Base-by-base conservation (phyloP, 2,888 invertebrate species). In the Drosophila anomalipes region DNA sequence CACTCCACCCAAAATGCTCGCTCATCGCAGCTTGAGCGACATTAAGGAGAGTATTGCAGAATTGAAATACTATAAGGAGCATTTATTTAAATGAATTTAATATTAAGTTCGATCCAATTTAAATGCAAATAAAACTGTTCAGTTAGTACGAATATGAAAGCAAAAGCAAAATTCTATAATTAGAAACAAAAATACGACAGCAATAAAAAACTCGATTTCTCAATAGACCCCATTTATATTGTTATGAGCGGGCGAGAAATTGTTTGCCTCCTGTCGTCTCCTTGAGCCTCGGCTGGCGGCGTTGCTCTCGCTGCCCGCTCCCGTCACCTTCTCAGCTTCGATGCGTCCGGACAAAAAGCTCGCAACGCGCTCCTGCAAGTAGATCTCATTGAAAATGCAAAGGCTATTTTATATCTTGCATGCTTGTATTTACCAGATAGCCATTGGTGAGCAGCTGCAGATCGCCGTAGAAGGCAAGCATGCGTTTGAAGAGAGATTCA, bases 11-110 rank as follows among this genome's bases (percentile, higher is more conserved):
- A 97, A 97, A 89, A 93, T 91, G 58, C 94, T 95, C n/a, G 86
- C 92, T 0, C 98, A 98, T 91, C 95, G 98, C 80, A 95, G 96
- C 19, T 86, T 97, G n/a, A 95, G 95, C 86, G 99, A 99, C 93
- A 98, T 99, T 65, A 94, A 94, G 80, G 98, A 98, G 88, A 98
- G 97, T 92, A 95, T 99, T 81, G 92, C 94, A 33, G 98, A 99
- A 94, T 93, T 99, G 32, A 95, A 95, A 90, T 97, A 95, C 94
- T 99, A 97, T 93, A 96, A 95, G 91, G 86, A 94, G 49, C 91
- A 94, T 90, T 95, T 97, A 90, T 96, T 97, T 71, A 91, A 83
- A 62, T 76, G 63, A 78, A 32, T 60, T 69, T 35, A 9, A 54
- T 71, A 59, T 56, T 53, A 39, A 19, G 10, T 57, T 58, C 33